Base-by-base conservation (phyloP, 2,888 invertebrate genomes). In the Orthosia cruda region DNA sequence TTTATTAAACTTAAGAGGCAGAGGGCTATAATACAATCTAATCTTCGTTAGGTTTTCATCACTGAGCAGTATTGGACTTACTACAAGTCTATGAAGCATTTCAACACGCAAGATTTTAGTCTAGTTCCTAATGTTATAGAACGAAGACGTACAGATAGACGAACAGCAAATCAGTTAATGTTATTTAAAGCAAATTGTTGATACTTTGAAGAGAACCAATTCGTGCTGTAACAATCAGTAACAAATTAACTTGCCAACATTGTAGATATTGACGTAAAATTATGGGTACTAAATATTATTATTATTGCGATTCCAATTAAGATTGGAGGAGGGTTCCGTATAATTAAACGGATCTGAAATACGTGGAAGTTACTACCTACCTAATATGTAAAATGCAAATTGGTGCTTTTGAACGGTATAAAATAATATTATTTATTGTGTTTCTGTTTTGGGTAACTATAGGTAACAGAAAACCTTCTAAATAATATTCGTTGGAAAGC, bases 281-380 rank as follows among this genome's bases (percentile, higher is more conserved):
- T 76, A 83, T 85, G 76, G 74, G 18, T 57, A 75, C 66, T 61
- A 74, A 79, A 85, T 77, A 79, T 84, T 85, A 71, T 78, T 80
- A 74, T 78, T 74, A 74, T 81, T 74, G 70, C 61, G 71, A 79
- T 75, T 76, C 68, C 75, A 84, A 85, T 84, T 85, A 85, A 78
- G 78, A 79, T 83, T 66, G 47, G 50, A 55, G 71, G 63, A 79
- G 74, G 74, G 78, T 71, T 75, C 47, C 13, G 72, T 65, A 58
- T 58, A 66, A 69, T 65, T 69, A 66, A 69, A 16, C 26, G 40
- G 49, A 59, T 57, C 55, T 68, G 50, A 68, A 80, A 64, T 61
- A 61, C 63, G 45, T n/a, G 58, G 20, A 64, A 57, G 50, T 61
- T 77, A 52, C 47, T 47, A n/a, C 23, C 45, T 50, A 45, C 50